Evolutionary conservation across 2,888 invertebrate species (phyloP).

Genomic region (Dryocosmus kuriphilus): DNA sequence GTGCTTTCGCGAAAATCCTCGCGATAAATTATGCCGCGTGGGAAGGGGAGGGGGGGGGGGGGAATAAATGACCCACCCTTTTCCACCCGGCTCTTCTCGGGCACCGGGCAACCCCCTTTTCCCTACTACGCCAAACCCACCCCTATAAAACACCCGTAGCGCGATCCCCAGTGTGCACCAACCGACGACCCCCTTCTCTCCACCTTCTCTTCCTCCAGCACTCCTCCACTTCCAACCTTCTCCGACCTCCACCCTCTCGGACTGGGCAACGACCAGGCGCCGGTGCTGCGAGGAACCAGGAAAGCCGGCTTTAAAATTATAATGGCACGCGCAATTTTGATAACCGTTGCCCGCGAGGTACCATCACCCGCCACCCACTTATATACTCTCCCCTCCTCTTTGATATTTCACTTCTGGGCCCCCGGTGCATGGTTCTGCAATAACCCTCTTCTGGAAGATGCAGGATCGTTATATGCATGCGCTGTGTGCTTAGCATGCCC

Average conservation of each 20-base stretch:
- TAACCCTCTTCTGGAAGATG: constrained; percentile 52
- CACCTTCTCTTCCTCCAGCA: constrained; percentile 54
- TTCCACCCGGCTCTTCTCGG: constrained; percentile 65
- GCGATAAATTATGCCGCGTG: constrained; percentile 77
- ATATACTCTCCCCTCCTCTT: constrained; percentile 45
- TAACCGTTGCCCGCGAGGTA: constrained; percentile 72
- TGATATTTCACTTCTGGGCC: constrained; percentile 65
- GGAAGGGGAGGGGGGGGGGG: constrained; percentile 76
- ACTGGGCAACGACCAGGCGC: constrained; percentile 58
- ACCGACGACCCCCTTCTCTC: constrained; percentile 55
- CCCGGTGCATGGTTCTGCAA: constrained; percentile 25
- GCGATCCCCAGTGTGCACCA: constrained; percentile 65
- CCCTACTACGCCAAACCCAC: constrained; percentile 9
- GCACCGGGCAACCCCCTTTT: constrained; percentile 59
- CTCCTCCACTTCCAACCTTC: constrained; percentile 41
- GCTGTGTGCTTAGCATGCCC: constrained; percentile 22
- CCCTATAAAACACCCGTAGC: constrained; percentile 63
- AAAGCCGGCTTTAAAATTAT: constrained; percentile 77
- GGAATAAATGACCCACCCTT: constrained; percentile 77
- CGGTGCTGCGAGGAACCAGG: constrained; percentile 64
- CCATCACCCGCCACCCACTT: constrained; percentile 53
- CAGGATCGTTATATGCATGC: constrained; percentile 54
- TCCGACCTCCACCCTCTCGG: constrained; percentile 59
- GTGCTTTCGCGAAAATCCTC: constrained; percentile 78
- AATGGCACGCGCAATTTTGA: constrained; percentile 77